Evolutionary conservation across 2,797 vertebrate genomes (phyloP), one percentile per base, ranked within the genome.

Genomic region (Microctenopoma lineatum): DNA sequence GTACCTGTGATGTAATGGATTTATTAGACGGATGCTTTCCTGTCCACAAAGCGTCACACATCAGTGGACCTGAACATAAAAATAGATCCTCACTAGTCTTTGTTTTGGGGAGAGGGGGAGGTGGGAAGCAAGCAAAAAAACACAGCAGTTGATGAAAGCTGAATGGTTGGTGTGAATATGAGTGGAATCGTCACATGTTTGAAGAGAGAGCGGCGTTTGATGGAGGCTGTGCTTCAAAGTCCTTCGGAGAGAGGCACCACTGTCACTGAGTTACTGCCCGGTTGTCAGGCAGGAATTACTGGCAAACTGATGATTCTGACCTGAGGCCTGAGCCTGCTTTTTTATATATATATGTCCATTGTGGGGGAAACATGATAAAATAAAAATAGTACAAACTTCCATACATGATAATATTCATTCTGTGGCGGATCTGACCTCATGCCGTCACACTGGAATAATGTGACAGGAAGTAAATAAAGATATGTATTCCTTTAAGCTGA

Each of bases 191-290:
- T 57, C 38, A 51, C 26, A 12, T 1, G 39, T 58, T 38, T 21
- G 3, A 14, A 42, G 42, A 8, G 38, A 54, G 46, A 51, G 50
- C 52, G 55, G 29, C 42, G 59, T 15, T 13, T 58, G 47, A 57
- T 10, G 51, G 62, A 4, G 4, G 8, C 47, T 18, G 51, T 15
- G 69, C 71, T 38, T 65, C 51, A 66, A 44, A 79, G 66, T 27
- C 42, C 41, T 72, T 69, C 57, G 50, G 62, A 36, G 57, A 81
- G 62, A 44, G 59, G 60, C 65, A 57, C 52, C 25, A 7, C 57
- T 55, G 73, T 68, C 63, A 26, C 74, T 10, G 65, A 59, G 4
- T 71, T n/a, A 63, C 67, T 13, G 53, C 44, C 54, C 76, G 67
- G 56, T 53, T 70, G 57, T 48, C 32, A 15, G 18, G 54, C 39